Conservation (phyloP, 2,113 vertebrate species). For the Fukomys damarensis region DNA sequence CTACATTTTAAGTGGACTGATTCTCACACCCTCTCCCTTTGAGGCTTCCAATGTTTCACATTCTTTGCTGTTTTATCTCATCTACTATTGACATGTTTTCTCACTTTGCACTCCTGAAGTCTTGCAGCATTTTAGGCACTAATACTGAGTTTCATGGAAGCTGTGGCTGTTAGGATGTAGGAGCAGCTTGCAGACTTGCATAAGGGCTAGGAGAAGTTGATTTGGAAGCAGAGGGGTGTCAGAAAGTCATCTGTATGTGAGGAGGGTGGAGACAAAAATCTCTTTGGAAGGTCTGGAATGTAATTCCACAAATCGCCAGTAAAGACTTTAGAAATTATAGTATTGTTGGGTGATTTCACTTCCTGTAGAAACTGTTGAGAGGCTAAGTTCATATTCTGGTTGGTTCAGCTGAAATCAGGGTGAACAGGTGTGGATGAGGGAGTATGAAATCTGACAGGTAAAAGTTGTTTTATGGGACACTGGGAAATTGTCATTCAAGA, state of each 20-base stretch:
- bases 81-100: background rate
- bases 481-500: background rate
- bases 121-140: background rate
- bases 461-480: background rate
- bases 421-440: background rate
- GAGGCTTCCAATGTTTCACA: background rate
- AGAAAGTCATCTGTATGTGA: background rate
- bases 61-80: background rate
- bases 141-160: background rate
- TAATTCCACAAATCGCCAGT: background rate
- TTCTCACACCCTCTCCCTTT: background rate
- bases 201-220: background rate
- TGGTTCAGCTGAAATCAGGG: background rate
- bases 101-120: background rate
- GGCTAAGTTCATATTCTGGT: background rate
- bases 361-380: background rate
- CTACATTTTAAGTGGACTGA: background rate
- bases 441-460: background rate
- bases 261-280: background rate
- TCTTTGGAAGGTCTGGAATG: background rate
- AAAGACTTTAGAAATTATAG: background rate
- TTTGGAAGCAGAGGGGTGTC: background rate
- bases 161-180: background rate
- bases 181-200: background rate
- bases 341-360: background rate